Evolutionary conservation across 2,113 vertebrate genomes (phyloP), one percentile per base, ranked within the genome.

Genomic region (Ardeotis arabs): DNA sequence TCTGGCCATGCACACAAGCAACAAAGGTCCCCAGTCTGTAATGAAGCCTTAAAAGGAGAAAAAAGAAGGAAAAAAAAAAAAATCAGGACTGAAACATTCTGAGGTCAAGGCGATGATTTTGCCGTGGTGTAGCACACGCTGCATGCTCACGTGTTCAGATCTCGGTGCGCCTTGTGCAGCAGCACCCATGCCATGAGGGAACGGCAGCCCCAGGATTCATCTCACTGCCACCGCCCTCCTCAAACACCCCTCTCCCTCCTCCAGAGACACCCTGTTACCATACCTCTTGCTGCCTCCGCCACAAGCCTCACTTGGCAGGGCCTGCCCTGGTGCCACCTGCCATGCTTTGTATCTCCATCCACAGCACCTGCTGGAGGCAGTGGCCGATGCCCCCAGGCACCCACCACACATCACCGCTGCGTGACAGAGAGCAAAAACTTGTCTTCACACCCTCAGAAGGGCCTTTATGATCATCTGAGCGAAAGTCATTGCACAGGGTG

Each of bases 111-210:
- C 2, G 0, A 29, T 4, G 47, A 18, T 7, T 62, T 47, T 55
- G 39, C 39, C 8, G 6, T 7, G 14, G 35, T 0, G 4, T 19
- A 20, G 31, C 33, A 56, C 35, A 33, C 9, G 0, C 16, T 29
- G 62, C 1, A 0, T 12, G 1, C 41, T 19, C 22, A 17, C 2
- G 0, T 0, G 0, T n/a, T 39, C 24, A 3, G 33, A 35, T 4
- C 37, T 33, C 16, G 3, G 50, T 27, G 37, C 0, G 1, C 21
- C 8, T 44, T 2, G 0, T 20, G 60, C 16, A 16, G 73, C 53
- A 79, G 37, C 0, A 1, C 55, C 7, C 2, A 7, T 9, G 5
- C 45, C 79, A 60, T 1, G 2, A 45, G 19, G 31, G 29, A 74
- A 39, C 33, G 16, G 39, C 25, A 9, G 75, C 45, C 28, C 28